Conservation (phyloP, 1,140 invertebrate species). For the Drosophila kikkawai region DNA sequence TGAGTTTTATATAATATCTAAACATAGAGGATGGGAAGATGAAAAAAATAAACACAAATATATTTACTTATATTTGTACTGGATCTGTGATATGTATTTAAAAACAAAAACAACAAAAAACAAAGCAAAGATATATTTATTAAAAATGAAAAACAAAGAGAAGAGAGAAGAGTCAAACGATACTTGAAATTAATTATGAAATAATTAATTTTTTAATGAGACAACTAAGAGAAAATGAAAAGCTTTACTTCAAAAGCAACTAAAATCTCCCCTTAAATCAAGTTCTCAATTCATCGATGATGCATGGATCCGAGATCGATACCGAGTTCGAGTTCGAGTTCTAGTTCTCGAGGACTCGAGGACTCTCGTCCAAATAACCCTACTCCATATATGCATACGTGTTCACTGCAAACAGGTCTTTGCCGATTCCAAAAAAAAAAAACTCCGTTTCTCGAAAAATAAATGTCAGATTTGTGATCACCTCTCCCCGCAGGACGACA, state of each 20-base stretch:
- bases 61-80: slow-evolving; percentile 79
- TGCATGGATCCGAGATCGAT: slow-evolving; percentile 32
- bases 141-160: slow-evolving; percentile 35
- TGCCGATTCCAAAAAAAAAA: slow-evolving; percentile 23
- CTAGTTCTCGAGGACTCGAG: slow-evolving; percentile 19
- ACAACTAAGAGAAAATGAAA: slow-evolving; percentile 60
- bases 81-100: slow-evolving; percentile 85
- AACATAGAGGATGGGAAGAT: slow-evolving; percentile 56
- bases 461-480: slow-evolving; percentile 39
- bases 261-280: slow-evolving; percentile 53
- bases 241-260: slow-evolving; percentile 68
- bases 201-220: slow-evolving; percentile 79
- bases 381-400: slow-evolving; percentile 34
- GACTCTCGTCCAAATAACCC: slow-evolving; percentile 13
- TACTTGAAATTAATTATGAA: slow-evolving; percentile 79
- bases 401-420: slow-evolving; percentile 26
- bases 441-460: slow-evolving; percentile 23
- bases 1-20: slow-evolving; percentile 75
- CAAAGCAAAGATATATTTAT: slow-evolving; percentile 55
- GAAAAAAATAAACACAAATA: slow-evolving; percentile 68
- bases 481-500: not conserved
- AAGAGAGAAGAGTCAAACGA: slow-evolving; percentile 57
- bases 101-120: slow-evolving; percentile 60
- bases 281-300: slow-evolving; percentile 57
- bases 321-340: slow-evolving; percentile 11